A percentile compares a stretch with the other conserved stretches of the same genome.
These are phyloP conservation scores for Bufo bufo DNA, from an alignment of 2,113 vertebrate species.

Conservation along the genomic window DNA sequence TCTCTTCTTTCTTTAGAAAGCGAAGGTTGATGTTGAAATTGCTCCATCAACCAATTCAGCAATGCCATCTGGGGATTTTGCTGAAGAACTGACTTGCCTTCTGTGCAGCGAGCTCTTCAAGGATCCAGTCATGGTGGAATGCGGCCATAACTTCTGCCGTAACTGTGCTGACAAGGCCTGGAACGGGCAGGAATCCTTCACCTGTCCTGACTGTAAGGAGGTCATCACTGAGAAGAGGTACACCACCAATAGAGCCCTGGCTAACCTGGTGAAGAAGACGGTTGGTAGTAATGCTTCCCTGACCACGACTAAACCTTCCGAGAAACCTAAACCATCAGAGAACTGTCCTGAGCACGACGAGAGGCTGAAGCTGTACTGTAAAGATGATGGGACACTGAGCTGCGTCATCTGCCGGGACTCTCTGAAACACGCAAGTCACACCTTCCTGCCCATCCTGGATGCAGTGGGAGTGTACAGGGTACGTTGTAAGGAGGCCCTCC, in stretches of 20 bases:
- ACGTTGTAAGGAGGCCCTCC: constrained; percentile 35
- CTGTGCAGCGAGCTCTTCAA: constrained; percentile 89
- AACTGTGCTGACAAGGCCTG: constrained; percentile 87
- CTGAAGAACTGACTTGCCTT: constrained; percentile 84
- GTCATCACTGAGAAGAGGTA: constrained; percentile 77
- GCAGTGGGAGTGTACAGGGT: constrained; percentile 83
- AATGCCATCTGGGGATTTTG: constrained; percentile 60
- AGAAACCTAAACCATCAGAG: constrained; percentile 59
- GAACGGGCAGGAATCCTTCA: constrained; percentile 75
- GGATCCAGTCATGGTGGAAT: constrained; percentile 85
- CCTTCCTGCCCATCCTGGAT: constrained; percentile 82
- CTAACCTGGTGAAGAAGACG: constrained; percentile 83
- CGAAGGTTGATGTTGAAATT: constrained; percentile 13
- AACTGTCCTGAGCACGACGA: constrained; percentile 82
- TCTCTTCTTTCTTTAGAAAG: constrained; percentile 10
- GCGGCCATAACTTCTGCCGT: constrained; percentile 89
- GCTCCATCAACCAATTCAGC: neutral
- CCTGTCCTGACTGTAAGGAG: constrained; percentile 87
- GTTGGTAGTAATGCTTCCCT: constrained; percentile 69
- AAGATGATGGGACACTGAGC: constrained; percentile 86
- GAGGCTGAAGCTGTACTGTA: constrained; percentile 87
- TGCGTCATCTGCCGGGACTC: constrained; percentile 87
- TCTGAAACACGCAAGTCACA: constrained; percentile 83
- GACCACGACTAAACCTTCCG: constrained; percentile 73
- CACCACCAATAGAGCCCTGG: constrained; percentile 79